Base-by-base conservation (phyloP, 2,797 vertebrate species). In the Petrocephalus schoutedeni region DNA sequence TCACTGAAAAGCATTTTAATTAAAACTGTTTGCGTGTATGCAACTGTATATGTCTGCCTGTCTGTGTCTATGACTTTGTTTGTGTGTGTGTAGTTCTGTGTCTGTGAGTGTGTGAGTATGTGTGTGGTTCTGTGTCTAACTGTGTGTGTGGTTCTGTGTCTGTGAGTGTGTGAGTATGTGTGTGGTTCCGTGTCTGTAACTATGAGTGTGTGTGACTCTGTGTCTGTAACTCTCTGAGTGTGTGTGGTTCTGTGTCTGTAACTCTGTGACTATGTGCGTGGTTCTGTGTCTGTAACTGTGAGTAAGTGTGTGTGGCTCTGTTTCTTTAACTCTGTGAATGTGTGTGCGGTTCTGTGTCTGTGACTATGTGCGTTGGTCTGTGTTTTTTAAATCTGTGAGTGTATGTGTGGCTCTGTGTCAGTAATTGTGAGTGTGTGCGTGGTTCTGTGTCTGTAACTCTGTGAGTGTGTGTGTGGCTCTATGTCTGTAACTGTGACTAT, bases 1-100 rank as follows among this genome's bases (percentile, higher is more conserved):
- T 87, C 59, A 77, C 61, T 67, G 59, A 74, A 59, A 64, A 87
- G 88, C 85, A 83, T 83, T 87, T 87, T 54, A 80, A 67, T 82
- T 41, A 53, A 82, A 89, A 51, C 61, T 82, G 32, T 86, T 87
- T 51, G 56, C 51, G 9, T 67, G 54, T 88, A 88, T 41, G 58
- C 61, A 86, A 61, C 53, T 58, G 83, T n/a, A 45, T 85, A 80
- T 28, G 28, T 45, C 41, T 67, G 53, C 71, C 23, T 85, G 19
- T 86, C 58, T 58, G 86, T 89, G 82, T 54, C 32, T 88, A 1
- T 77, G 41, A 77, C 41, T 49, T 16, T 80, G 14, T 19, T 41
- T 41, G 23, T 28, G 23, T 71, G 28, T 71, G 12, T 36, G 64
- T 45, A 45, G 41, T 45, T 3, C 41, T 45, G 41, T 36, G 64